Evolutionary conservation across 2,888 invertebrate genomes (phyloP).

Genomic region (Oscheius sp.): DNA sequence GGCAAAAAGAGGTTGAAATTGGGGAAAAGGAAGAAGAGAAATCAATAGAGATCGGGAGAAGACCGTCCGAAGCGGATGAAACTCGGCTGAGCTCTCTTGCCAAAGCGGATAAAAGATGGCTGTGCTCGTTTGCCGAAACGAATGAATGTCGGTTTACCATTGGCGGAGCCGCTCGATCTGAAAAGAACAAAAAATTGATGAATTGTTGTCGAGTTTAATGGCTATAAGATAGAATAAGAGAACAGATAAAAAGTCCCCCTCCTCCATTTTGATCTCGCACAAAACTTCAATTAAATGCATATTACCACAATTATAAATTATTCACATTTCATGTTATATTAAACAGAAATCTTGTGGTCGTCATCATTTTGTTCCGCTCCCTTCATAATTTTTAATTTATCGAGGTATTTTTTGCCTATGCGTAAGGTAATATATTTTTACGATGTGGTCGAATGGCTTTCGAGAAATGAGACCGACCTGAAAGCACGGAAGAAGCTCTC

Average conservation of each 20-base stretch:
- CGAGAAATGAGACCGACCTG: neutral
- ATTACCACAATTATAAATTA: neutral
- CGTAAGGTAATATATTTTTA: neutral
- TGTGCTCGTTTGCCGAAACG: constrained; percentile 31
- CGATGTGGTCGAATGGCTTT: neutral
- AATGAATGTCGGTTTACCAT: constrained; percentile 33
- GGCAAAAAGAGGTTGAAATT: neutral
- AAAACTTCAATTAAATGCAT: neutral
- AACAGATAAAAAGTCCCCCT: neutral
- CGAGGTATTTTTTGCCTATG: neutral
- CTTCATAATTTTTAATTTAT: neutral
- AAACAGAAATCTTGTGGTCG: neutral
- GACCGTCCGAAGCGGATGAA: constrained; percentile 33
- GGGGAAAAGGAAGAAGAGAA: constrained; percentile 1
- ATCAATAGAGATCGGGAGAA: constrained; percentile 5
- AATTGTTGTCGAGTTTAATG: neutral
- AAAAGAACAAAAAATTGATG: neutral
- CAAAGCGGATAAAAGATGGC: constrained; percentile 32
- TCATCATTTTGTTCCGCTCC: neutral
- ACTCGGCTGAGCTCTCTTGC: constrained; percentile 24
- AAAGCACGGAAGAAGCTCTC: neutral
- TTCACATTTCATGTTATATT: neutral
- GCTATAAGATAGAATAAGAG: neutral
- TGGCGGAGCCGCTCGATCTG: constrained; percentile 24
- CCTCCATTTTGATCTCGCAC: too few relatives aligned